Conservation (phyloP, 2,113 vertebrate species). For the Thamnaconus septentrionalis region DNA sequence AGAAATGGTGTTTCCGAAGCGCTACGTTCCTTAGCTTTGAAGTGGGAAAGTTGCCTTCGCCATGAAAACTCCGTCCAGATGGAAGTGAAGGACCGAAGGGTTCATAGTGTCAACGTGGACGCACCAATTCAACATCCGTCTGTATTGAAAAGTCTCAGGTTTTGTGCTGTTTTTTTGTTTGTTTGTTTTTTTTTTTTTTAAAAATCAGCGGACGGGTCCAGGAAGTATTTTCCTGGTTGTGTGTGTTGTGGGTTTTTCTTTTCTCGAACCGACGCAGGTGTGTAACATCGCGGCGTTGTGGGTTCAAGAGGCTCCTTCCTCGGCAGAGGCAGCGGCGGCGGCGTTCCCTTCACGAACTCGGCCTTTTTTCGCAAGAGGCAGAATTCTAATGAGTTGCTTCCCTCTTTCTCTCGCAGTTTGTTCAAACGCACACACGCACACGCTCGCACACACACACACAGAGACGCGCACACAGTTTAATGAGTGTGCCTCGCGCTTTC, state of each 20-base stretch:
- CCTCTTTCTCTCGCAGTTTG: conserved; percentile 31
- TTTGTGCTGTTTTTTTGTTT: no score
- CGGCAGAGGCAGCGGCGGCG: conserved; percentile 23
- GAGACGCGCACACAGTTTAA: conserved; percentile 60
- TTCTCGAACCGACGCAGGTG: background rate
- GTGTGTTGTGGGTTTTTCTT: background rate
- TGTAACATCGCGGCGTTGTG: background rate
- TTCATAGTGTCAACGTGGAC: no score
- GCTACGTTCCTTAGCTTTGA: no score
- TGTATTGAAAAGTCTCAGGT: no score
- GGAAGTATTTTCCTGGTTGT: no score
- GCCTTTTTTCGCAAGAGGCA: conserved; percentile 62
- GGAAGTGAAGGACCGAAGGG: no score
- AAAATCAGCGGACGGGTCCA: no score
- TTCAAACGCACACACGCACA: conserved; percentile 10
- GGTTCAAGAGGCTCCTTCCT: conserved; percentile 17
- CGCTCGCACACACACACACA: conserved; percentile 16
- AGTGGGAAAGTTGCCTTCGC: no score
- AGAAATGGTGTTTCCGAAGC: no score
- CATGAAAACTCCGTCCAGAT: no score
- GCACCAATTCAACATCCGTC: no score
- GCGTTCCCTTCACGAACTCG: conserved; percentile 60
- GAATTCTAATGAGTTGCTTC: conserved; percentile 69
- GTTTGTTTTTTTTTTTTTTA: no score
- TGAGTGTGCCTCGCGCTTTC: conserved; percentile 67